Conservation (phyloP, 2,888 invertebrate genomes). For the Dione juno region DNA sequence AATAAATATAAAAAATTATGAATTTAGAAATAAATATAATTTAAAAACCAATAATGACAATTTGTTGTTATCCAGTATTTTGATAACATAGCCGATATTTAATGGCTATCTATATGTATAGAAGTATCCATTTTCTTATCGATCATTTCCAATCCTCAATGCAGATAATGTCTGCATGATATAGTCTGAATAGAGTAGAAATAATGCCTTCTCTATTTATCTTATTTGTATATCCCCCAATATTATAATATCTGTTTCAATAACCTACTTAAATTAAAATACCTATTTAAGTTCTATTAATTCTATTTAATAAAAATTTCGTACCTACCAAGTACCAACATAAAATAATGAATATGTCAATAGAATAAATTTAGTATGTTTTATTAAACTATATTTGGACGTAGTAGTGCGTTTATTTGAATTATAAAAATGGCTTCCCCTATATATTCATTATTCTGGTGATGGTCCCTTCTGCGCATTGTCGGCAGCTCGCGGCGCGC, state of each 20-base stretch:
- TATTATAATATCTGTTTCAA: neutral
- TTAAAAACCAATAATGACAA: neutral
- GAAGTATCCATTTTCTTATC: conserved; percentile 4
- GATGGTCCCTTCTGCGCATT: conserved; percentile 51
- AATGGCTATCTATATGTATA: conserved; percentile 14
- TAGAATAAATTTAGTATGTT: neutral
- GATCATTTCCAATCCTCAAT: conserved; percentile 16
- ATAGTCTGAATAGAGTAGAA: neutral
- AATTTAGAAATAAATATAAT: neutral
- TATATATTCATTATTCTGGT: conserved; percentile 51
- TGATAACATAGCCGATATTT: neutral
- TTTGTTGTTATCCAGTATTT: conserved; percentile 1
- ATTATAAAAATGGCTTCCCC: conserved; percentile 36
- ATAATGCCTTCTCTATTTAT: neutral
- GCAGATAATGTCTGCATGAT: conserved; percentile 13
- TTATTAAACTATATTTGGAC: neutral
- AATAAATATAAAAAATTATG: neutral
- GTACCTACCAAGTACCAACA: neutral
- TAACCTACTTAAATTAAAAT: neutral
- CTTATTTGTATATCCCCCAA: neutral
- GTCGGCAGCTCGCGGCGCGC: conserved; percentile 62
- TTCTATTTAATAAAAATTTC: no score
- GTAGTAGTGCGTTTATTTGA: conserved; percentile 13
- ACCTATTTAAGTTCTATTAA: no score
- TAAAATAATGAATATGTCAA: neutral